Evolutionary conservation across 2,797 vertebrate genomes (phyloP).

Genomic region (Labeo calbasu): DNA sequence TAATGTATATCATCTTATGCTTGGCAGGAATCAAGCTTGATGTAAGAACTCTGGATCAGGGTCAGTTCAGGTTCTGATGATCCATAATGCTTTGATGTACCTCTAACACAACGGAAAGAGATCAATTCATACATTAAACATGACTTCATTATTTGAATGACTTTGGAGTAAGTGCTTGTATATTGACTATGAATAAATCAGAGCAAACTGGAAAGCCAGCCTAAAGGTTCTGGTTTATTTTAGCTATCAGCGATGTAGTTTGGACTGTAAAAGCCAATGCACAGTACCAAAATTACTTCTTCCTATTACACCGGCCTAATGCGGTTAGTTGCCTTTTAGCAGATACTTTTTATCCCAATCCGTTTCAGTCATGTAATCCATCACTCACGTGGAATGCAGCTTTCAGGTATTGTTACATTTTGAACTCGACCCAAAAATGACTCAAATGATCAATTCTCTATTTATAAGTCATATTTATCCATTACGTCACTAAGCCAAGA

Average conservation of each 20-base stretch:
- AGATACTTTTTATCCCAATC: slow-evolving; percentile 54
- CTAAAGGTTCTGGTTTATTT: slow-evolving; percentile 34
- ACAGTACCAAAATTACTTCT: slow-evolving; percentile 10
- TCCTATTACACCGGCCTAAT: slow-evolving; percentile 14
- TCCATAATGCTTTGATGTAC: slow-evolving; percentile 9
- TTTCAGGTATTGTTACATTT: slow-evolving; percentile 53
- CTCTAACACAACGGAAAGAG: slow-evolving; percentile 1
- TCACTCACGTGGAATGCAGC: slow-evolving; percentile 10
- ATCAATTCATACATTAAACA: slow-evolving; percentile 15
- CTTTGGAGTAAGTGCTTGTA: slow-evolving; percentile 13
- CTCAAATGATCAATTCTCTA: background rate
- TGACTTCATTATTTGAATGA: slow-evolving; percentile 1
- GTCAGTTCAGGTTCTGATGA: background rate
- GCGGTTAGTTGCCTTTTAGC: slow-evolving; percentile 51
- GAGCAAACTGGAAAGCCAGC: background rate
- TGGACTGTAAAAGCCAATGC: background rate
- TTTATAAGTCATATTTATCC: slow-evolving; percentile 20
- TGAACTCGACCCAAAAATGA: slow-evolving; percentile 12
- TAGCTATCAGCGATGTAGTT: slow-evolving; percentile 3
- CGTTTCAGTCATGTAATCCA: slow-evolving; percentile 6
- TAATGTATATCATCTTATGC: background rate
- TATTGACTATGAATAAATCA: slow-evolving; percentile 32
- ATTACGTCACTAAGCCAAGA: slow-evolving; percentile 10
- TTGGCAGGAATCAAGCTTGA: background rate
- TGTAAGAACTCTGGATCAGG: background rate